A percentile compares a stretch with the other conserved stretches of the same genome.
Conservation (phyloP, 2,888 invertebrate genomes). For the Dolichopus griseipennis region DNA sequence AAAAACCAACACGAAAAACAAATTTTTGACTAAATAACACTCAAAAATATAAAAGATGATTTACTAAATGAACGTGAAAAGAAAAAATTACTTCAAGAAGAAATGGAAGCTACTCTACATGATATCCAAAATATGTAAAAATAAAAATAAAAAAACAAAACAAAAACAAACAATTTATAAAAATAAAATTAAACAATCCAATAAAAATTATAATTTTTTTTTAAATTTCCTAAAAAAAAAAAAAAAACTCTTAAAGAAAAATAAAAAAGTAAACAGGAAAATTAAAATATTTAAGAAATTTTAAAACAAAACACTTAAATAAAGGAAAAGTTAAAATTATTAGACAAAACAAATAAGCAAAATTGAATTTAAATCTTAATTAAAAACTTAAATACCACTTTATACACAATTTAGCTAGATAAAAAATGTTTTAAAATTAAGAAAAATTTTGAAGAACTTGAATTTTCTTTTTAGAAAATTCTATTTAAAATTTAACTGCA, state of each 20-base stretch:
- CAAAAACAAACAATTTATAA: background rate
- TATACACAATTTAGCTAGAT: too few relatives aligned
- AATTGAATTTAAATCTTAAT: too few relatives aligned
- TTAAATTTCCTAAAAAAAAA: background rate
- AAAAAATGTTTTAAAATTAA: too few relatives aligned
- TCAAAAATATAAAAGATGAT: slow-evolving; percentile 74
- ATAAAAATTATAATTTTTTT: background rate
- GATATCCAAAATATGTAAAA: slow-evolving; percentile 98
- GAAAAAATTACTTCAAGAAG: slow-evolving; percentile 93
- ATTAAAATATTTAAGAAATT: too few relatives aligned
- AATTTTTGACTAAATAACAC: background rate
- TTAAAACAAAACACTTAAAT: too few relatives aligned
- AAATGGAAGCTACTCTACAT: slow-evolving; percentile 97
- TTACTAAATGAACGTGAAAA: slow-evolving; percentile 89
- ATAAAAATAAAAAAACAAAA: slow-evolving; percentile 1
- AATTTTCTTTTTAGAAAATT: too few relatives aligned
- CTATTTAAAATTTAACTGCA: too few relatives aligned
- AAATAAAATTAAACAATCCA: background rate
- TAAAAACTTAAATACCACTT: too few relatives aligned
- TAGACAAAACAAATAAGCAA: too few relatives aligned
- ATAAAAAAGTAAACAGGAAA: background rate
- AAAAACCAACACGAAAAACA: background rate
- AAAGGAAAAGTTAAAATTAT: too few relatives aligned
- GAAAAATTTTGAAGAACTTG: too few relatives aligned
- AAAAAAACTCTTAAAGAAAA: background rate